phyloP scores from a whole-genome alignment of 2,797 vertebrate species.

The Borostomias antarcticus region DNA sequence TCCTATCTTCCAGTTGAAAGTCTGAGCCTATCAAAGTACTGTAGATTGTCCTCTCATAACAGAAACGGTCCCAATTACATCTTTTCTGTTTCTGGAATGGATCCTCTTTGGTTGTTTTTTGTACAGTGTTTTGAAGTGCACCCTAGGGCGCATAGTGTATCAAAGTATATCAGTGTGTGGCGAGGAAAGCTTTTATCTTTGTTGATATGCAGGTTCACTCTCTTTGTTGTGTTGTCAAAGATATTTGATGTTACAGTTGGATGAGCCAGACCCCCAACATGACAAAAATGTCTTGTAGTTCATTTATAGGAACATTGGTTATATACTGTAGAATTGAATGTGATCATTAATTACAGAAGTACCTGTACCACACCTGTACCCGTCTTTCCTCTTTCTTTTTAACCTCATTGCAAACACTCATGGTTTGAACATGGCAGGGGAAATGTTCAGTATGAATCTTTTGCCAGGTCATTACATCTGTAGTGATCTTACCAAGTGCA shows the following conservation, averaged over 20 bases:
- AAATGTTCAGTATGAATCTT: constrained; percentile 28
- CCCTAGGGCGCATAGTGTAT: not conserved
- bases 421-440: not conserved
- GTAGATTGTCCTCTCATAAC: too few species aligned
- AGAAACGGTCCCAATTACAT: too few species aligned
- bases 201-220: not conserved
- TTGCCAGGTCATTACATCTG: constrained; percentile 36
- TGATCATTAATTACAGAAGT: not conserved
- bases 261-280: not conserved
- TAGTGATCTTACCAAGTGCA: constrained; percentile 23
- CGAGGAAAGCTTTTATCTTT: not conserved
- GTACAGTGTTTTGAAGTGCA: not conserved
- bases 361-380: too few species aligned
- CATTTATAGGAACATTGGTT: too few species aligned
- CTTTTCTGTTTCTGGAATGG: too few species aligned
- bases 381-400: not conserved
- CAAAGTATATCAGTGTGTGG: not conserved
- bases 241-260: not conserved
- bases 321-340: not conserved
- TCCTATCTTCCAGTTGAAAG: too few species aligned
- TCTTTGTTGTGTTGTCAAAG: not conserved
- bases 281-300: not conserved
- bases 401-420: constrained; percentile 7
- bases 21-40: too few species aligned
- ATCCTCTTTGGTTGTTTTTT: too few species aligned